Evolutionary conservation across 2,797 vertebrate species (phyloP).

Genomic region (Yasuhikotakia modesta): DNA sequence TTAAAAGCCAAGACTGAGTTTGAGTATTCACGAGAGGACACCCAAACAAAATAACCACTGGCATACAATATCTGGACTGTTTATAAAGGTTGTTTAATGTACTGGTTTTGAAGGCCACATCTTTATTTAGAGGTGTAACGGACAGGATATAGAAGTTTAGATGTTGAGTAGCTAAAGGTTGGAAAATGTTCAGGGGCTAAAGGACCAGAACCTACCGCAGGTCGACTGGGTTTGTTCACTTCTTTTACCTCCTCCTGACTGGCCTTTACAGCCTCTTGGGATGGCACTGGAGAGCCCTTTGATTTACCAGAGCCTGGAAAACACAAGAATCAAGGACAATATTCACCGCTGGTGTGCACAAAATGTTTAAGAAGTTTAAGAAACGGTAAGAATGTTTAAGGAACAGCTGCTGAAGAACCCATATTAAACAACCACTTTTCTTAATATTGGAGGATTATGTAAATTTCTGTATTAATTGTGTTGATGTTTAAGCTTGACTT

Average conservation of each 20-base stretch:
- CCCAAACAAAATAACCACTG: constrained; percentile 46
- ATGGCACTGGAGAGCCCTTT: constrained; percentile 83
- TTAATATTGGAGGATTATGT: too few species aligned
- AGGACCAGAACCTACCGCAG: constrained; percentile 87
- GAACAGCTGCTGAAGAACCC: too few species aligned
- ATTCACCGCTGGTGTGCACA: too few species aligned
- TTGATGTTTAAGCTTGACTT: too few species aligned
- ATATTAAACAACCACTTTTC: too few species aligned
- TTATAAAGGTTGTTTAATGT: too few species aligned
- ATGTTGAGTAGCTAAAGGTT: neutral
- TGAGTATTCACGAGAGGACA: constrained; percentile 2
- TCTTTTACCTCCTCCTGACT: constrained; percentile 89
- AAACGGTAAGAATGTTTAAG: too few species aligned
- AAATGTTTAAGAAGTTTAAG: neutral
- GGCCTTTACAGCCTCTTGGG: constrained; percentile 83
- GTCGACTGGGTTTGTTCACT: constrained; percentile 87
- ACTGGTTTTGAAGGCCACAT: too few species aligned
- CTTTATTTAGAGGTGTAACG: neutral
- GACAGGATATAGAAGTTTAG: constrained; percentile 42
- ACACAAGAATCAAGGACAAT: neutral
- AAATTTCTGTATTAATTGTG: too few species aligned
- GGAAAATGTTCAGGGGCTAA: neutral
- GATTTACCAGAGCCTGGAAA: constrained; percentile 81
- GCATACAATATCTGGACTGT: too few species aligned
- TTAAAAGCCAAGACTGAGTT: too few species aligned